Base-by-base conservation (phyloP, 64 coral and sea anemone genomes). In the Montipora sp. region DNA sequence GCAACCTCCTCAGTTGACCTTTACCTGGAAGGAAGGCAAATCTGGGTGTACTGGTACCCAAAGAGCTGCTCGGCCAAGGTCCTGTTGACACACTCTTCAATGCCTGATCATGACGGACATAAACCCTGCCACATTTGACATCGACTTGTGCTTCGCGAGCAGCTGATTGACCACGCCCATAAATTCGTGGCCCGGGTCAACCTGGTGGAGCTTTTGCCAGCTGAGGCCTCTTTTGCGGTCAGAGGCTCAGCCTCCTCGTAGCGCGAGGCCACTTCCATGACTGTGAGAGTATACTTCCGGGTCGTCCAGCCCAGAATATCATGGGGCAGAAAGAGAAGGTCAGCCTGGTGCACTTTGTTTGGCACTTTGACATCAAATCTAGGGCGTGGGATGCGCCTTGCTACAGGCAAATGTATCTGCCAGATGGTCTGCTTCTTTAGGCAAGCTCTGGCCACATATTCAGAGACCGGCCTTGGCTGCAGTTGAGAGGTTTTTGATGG, bases 131-230 rank as follows among this genome's bases (percentile, higher is more conserved):
- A 19, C 73, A 23, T 48, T 59, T n/a, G 22, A 75, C 66, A 8
- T 24, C 6, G 0, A 73, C 36, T 80, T 63, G 19, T 95, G 94
- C 1, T 48, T 79, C 16, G 18, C 45, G 59, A 94, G 65, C 5
- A 48, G 61, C 59, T 82, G 83, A 8, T 8, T 80, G 61, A 95
- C 80, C 0, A 20, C 89, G 67, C 88, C 77, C 71, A 58, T 80
- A 47, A 95, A 95, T 27, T 90, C 88, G 22, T 19, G 82, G 1
- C 58, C 92, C 15, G 49, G 75, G 48, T 94, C 78, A 6, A 86
- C 88, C 12, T 85, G 79, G 3, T 79, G n/a, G 2, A 90, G 21
- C 3, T 85, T 67, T 0, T 87, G 80, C 88, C 80, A 90, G 7
- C 57, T 51, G 7, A 94, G 67, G 36, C 36, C 36, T 36, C 36